Conservation (phyloP, 2,113 vertebrate genomes). For the Semnornis frantzii region DNA sequence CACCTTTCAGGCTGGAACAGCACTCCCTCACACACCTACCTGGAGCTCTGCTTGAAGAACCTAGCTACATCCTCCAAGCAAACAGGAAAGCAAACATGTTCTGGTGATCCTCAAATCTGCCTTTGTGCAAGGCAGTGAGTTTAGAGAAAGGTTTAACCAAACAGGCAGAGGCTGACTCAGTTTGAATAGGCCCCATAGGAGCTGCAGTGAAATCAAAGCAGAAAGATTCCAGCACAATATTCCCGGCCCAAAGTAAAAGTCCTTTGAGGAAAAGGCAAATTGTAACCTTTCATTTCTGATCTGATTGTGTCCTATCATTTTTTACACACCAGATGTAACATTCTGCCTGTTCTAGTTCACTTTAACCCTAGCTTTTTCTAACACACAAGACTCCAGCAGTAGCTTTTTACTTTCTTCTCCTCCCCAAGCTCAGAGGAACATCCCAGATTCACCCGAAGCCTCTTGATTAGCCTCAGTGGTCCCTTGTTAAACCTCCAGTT, state of each 20-base stretch:
- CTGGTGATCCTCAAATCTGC: background rate
- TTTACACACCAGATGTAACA: background rate
- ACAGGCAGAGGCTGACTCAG: background rate
- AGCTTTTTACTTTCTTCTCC: background rate
- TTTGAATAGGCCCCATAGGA: background rate
- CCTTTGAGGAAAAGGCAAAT: background rate
- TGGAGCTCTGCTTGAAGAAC: background rate
- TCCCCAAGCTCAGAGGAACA: background rate
- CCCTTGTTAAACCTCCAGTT: constrained; percentile 3
- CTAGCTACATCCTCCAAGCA: background rate
- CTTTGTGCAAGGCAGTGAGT: background rate
- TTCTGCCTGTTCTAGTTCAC: background rate
- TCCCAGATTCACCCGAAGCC: background rate
- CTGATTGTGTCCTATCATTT: background rate
- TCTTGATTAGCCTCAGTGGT: constrained; percentile 43
- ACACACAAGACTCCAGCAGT: background rate
- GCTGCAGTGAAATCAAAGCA: background rate
- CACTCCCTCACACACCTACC: background rate
- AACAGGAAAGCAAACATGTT: background rate
- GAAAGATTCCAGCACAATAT: background rate
- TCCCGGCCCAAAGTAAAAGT: background rate
- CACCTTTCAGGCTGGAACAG: background rate
- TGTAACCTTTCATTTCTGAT: background rate
- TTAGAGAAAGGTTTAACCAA: background rate
- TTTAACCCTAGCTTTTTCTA: background rate